These are phyloP conservation scores for Trachymyrmex septentrionalis DNA, from an alignment of 1,140 invertebrate species.

Conservation along the genomic window DNA sequence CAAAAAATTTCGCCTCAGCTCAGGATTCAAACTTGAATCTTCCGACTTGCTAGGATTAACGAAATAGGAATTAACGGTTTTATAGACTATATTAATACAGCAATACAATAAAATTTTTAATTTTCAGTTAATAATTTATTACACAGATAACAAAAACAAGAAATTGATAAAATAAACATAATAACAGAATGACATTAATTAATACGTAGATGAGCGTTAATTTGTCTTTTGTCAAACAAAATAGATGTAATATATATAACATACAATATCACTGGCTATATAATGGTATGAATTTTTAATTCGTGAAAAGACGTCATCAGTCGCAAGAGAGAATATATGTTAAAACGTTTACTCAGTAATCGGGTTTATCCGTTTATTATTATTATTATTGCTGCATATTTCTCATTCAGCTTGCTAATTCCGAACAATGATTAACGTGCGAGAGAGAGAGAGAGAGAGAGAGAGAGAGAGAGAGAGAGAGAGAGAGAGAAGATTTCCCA, in stretches of 20 bases:
- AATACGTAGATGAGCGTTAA: neutral
- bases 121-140: neutral
- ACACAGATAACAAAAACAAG: neutral
- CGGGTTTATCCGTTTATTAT: neutral
- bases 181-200: neutral
- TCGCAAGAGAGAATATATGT: neutral
- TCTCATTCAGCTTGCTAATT: neutral
- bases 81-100: neutral
- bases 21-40: too few relatives aligned
- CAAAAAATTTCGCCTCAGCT: too few relatives aligned
- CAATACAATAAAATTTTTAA: neutral
- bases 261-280: neutral
- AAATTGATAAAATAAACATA: neutral
- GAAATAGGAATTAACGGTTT: neutral
- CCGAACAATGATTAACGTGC: neutral
- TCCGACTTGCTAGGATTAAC: too few relatives aligned
- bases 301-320: neutral
- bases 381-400: neutral
- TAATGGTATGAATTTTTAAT: neutral
- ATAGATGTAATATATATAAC: neutral
- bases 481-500: neutral
- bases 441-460: neutral
- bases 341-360: neutral
- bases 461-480: neutral
- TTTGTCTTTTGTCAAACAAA: neutral